Evolutionary conservation across 2,797 vertebrate species (phyloP), one percentile per base, ranked within the genome.

Genomic region (Pseudochirops corinnae): DNA sequence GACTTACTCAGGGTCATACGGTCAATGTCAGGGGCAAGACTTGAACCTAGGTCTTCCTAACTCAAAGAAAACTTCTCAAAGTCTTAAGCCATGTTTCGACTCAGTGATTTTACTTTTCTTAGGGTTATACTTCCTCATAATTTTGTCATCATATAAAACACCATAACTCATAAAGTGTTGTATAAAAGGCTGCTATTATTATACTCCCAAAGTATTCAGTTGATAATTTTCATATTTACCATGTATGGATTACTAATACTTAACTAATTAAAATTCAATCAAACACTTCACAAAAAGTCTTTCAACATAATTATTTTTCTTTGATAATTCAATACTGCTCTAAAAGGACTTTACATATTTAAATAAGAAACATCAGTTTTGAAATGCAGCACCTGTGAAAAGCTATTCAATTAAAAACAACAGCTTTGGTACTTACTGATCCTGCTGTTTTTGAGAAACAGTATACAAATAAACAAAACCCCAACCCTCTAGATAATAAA

Each of bases 381-480:
- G 96, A 93, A 87, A 60, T 31, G 52, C 60, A 94, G 82, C 14
- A 33, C 56, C 74, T 11, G 57, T 50, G 55, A 97, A 98, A 97
- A 96, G 95, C 93, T 95, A 97, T 92, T 95, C 91, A 93, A 93
- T 96, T 97, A 90, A 96, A 95, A 95, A 93, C 29, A 94, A 82
- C 90, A 93, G 58, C 95, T 95, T 94, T 93, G 96, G 94, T 90
- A 93, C 98, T 97, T 96, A 92, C 92, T 90, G 56, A 96, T 92
- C 95, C 96, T 96, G 90, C 67, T 87, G 92, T 46, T 56, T 56
- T 93, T 87, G 92, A 95, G 91, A 94, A 50, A 87, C 39, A 50
- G 26, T 87, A 50, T 87, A 50, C 39, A 87, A 96, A 92, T 53
- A 94, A 96, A 95, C n/a, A 93, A 60, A 95, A 92, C 92, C 58